phyloP scores from a whole-genome alignment of 2,888 invertebrate species.

The Temnothorax ravouxi region DNA sequence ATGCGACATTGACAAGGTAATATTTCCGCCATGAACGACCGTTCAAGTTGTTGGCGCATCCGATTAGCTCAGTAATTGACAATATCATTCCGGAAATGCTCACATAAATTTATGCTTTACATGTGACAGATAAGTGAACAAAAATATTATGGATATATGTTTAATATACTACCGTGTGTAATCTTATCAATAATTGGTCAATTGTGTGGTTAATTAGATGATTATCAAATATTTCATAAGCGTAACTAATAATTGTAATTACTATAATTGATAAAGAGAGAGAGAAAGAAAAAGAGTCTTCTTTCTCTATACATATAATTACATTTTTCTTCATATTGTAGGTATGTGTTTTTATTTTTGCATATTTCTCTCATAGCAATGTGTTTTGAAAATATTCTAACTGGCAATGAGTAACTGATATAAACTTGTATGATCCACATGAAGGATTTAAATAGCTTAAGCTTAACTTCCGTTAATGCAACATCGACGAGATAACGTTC shows the following conservation, averaged over 20 bases:
- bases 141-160: background rate
- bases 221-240: background rate
- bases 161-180: background rate
- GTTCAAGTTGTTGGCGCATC: slow-evolving; percentile 1
- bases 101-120: background rate
- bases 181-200: background rate
- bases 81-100: background rate
- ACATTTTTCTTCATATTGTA: background rate
- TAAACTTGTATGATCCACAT: slow-evolving; percentile 50
- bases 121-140: background rate
- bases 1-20: slow-evolving; percentile 47
- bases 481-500: slow-evolving; percentile 65
- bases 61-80: slow-evolving; percentile 27
- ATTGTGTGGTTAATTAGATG: background rate
- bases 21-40: slow-evolving; percentile 34
- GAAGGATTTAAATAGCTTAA: slow-evolving; percentile 71
- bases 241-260: background rate
- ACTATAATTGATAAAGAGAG: background rate
- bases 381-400: background rate
- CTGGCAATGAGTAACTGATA: background rate
- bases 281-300: background rate
- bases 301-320: background rate
- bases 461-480: slow-evolving; percentile 71
- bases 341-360: background rate
- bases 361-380: background rate